Percentiles rank a stretch among this genome's conserved stretches.
phyloP scores from a whole-genome alignment of 2,113 vertebrate genomes.

The Gallinago jamesoni region DNA sequence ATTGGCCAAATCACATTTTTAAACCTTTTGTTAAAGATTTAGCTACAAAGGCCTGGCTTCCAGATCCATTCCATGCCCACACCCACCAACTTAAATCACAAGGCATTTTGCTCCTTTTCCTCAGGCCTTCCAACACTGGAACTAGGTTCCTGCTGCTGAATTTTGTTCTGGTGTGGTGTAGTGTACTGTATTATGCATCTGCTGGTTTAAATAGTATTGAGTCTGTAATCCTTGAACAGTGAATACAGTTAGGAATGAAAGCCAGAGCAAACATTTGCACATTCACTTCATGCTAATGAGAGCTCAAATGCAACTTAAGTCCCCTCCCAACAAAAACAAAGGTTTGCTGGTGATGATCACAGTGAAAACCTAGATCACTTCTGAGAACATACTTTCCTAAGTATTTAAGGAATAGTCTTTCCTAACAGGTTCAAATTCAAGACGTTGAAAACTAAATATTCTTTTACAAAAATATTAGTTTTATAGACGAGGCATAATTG shows the following conservation, averaged over 20 bases:
- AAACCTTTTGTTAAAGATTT: neutral
- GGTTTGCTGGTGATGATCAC: conserved; percentile 82
- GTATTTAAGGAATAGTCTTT: conserved; percentile 68
- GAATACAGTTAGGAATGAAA: conserved; percentile 8
- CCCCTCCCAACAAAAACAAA: conserved; percentile 62
- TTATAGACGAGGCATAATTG: conserved; percentile 62
- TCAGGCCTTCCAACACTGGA: conserved; percentile 12
- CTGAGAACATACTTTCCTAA: conserved; percentile 70
- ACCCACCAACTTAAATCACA: neutral
- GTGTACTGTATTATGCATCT: neutral
- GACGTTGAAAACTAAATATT: conserved; percentile 65
- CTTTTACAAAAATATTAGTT: conserved; percentile 68
- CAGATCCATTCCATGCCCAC: neutral
- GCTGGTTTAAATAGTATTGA: conserved; percentile 1
- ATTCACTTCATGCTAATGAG: conserved; percentile 56
- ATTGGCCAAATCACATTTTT: neutral
- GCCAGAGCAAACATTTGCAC: conserved; percentile 38
- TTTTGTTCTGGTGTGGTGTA: conserved; percentile 7
- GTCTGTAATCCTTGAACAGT: neutral
- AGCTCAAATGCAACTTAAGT: conserved; percentile 61
- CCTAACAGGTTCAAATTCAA: conserved; percentile 69
- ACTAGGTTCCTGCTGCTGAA: neutral
- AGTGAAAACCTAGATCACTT: conserved; percentile 76
- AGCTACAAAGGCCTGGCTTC: neutral
- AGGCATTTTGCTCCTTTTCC: neutral